Percentiles rank a stretch among this genome's conserved stretches.
phyloP scores from a whole-genome alignment of 2,888 invertebrate species.

The Melipona bicolor region DNA sequence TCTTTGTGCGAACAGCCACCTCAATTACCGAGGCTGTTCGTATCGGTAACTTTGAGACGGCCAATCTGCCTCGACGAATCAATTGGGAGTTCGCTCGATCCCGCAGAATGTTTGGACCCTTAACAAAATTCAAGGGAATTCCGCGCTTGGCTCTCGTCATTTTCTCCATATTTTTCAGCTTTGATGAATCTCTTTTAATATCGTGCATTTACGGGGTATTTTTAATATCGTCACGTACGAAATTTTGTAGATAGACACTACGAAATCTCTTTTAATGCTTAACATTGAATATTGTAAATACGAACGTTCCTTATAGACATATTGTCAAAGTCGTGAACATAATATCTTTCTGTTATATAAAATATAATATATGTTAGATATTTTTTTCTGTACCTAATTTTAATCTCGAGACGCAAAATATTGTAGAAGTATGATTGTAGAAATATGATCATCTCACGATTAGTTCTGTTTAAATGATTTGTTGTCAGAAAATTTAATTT shows the following conservation, averaged over 20 bases:
- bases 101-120: conserved; percentile 22
- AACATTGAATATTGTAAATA: background rate
- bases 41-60: conserved; percentile 63
- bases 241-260: background rate
- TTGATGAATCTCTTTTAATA: no score
- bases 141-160: background rate
- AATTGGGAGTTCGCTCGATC: conserved; percentile 39
- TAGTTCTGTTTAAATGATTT: no score
- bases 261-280: background rate
- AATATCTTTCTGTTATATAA: background rate
- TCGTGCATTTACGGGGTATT: background rate
- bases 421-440: no score
- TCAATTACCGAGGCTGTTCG: conserved; percentile 61
- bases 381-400: no score
- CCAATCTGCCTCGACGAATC: conserved; percentile 64
- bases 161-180: no score
- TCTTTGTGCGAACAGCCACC: conserved; percentile 49
- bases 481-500: background rate
- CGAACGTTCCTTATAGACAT: background rate
- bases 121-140: conserved; percentile 19
- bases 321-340: background rate
- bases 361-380: background rate
- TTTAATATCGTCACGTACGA: background rate
- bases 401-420: no score
- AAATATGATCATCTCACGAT: no score